A percentile compares a stretch with the other conserved stretches of the same genome.
Evolutionary conservation across 2,888 invertebrate species (phyloP).

Genomic region (Dynastes maya): DNA sequence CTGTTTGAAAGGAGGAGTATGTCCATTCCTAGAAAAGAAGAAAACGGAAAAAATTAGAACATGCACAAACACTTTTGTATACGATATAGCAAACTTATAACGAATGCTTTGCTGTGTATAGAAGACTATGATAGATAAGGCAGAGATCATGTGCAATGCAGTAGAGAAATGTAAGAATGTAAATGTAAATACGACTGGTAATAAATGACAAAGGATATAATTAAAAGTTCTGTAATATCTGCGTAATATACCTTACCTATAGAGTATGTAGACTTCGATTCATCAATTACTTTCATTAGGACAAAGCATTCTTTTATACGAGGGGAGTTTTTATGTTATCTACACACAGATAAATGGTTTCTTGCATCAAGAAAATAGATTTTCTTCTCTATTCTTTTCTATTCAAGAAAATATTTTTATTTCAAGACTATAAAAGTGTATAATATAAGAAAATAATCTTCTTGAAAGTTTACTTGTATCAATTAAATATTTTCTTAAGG

Average conservation of each 20-base stretch:
- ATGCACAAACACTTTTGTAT: slow-evolving; percentile 1
- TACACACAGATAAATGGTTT: too few relatives aligned
- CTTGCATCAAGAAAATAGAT: too few relatives aligned
- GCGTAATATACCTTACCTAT: background rate
- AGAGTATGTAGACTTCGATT: background rate
- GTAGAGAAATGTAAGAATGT: background rate
- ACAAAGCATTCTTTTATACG: background rate
- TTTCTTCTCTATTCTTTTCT: too few relatives aligned
- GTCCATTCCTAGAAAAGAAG: slow-evolving; percentile 45
- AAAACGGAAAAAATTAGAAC: slow-evolving; percentile 44
- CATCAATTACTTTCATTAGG: background rate
- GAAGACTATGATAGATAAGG: background rate
- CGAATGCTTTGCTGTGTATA: background rate
- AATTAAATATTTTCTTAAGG: too few relatives aligned
- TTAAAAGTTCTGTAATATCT: background rate
- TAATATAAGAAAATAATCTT: too few relatives aligned
- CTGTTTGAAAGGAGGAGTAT: slow-evolving; percentile 39
- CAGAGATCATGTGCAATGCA: slow-evolving; percentile 10
- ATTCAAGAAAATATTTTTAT: too few relatives aligned
- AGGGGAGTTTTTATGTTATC: too few relatives aligned
- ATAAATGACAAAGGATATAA: background rate
- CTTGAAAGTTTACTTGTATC: too few relatives aligned
- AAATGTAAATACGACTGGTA: background rate
- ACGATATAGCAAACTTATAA: background rate
- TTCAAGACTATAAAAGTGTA: too few relatives aligned